Percentiles rank a stretch among this genome's conserved stretches.
phyloP scores from a whole-genome alignment of 2,797 vertebrate species.

The Rhinatrema bivittatum region DNA sequence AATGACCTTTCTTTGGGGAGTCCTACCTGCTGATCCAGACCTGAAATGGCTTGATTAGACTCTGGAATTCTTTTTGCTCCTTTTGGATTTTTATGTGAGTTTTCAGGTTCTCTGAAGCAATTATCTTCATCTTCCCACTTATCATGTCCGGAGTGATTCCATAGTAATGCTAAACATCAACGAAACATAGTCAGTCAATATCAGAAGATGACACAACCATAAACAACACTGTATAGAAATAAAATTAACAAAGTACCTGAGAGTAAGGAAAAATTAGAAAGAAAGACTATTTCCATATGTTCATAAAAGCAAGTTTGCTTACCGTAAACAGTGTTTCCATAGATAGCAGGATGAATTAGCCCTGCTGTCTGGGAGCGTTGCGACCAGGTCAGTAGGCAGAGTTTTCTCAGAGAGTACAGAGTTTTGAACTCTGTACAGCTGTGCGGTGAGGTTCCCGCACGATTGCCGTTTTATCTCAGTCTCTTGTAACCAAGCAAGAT shows the following conservation, averaged over 20 bases:
- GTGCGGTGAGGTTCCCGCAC: too few species aligned
- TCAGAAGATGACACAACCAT: not conserved
- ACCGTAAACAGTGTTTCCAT: too few species aligned
- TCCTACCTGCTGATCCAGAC: slow-evolving; percentile 84
- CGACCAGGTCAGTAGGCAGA: too few species aligned
- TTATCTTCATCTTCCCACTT: slow-evolving; percentile 54
- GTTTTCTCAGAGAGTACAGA: too few species aligned
- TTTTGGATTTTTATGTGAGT: slow-evolving; percentile 29
- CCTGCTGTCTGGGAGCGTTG: too few species aligned
- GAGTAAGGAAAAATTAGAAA: not conserved
- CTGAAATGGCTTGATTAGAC: slow-evolving; percentile 55
- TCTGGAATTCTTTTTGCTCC: slow-evolving; percentile 44
- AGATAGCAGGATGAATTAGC: too few species aligned
- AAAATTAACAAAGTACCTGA: too few species aligned
- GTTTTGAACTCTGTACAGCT: too few species aligned
- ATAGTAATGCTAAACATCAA: slow-evolving; percentile 69
- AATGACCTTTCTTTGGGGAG: too few species aligned
- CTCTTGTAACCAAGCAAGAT: too few species aligned
- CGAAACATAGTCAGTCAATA: not conserved
- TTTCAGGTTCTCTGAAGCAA: slow-evolving; percentile 75
- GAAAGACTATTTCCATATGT: slow-evolving; percentile 1
- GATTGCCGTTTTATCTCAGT: too few species aligned
- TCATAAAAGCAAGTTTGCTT: too few species aligned
- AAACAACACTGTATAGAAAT: not conserved
- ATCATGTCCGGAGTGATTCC: slow-evolving; percentile 62